Evolutionary conservation across 2,113 vertebrate genomes (phyloP).

Genomic region (Mormoops blainvillei): DNA sequence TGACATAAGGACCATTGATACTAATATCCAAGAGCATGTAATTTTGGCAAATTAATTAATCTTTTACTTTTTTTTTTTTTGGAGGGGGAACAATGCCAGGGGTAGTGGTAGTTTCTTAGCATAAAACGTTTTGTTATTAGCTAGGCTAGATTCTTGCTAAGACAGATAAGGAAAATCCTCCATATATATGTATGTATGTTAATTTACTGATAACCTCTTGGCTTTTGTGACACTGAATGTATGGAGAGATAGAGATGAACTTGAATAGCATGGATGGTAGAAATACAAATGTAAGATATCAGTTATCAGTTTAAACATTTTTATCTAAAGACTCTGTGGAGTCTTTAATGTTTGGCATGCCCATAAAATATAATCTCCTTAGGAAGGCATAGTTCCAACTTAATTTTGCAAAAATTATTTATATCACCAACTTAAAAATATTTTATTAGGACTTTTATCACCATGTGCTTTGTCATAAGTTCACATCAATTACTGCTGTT

Average conservation of each 20-base stretch:
- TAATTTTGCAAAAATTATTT: not conserved
- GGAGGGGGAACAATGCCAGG: not conserved
- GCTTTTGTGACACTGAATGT: not conserved
- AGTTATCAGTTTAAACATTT: not conserved
- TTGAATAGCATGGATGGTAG: not conserved
- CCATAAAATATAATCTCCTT: not conserved
- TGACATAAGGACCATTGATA: not conserved
- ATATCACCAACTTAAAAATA: not conserved
- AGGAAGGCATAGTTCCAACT: not conserved
- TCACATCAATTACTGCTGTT: not conserved
- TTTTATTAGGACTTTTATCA: not conserved
- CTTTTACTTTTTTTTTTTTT: not conserved
- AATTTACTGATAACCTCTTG: not conserved
- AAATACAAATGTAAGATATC: conserved; percentile 28
- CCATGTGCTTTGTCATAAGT: not conserved
- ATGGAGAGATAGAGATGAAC: not conserved
- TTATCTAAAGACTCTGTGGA: not conserved
- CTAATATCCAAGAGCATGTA: not conserved
- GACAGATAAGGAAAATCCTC: conserved; percentile 4
- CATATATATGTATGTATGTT: not conserved
- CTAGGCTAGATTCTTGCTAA: not conserved
- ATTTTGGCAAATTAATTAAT: not conserved
- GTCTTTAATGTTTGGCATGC: not conserved
- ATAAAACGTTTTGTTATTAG: conserved; percentile 10
- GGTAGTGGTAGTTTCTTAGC: not conserved